phyloP scores from a whole-genome alignment of 2,113 vertebrate species.

The Lepus timidus region DNA sequence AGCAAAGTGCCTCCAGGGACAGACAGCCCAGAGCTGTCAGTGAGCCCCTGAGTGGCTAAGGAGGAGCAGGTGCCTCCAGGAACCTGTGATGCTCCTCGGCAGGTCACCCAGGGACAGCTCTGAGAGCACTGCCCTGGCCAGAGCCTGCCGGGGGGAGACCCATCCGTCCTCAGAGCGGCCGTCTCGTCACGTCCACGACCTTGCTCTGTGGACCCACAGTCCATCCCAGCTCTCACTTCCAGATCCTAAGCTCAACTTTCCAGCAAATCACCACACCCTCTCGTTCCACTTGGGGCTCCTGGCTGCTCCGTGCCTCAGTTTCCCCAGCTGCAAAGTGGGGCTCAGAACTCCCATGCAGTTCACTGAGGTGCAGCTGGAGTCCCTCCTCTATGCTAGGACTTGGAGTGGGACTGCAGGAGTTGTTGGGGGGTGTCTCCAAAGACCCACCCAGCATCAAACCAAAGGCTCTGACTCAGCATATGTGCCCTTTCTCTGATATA shows the following conservation, averaged over 20 bases:
- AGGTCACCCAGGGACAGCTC: not conserved
- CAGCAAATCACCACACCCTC: not conserved
- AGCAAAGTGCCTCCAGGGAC: not conserved
- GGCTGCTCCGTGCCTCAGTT: not conserved
- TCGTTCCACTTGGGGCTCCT: not conserved
- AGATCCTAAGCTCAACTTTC: not conserved
- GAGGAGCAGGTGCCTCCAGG: not conserved
- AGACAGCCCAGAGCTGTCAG: not conserved
- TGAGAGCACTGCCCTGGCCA: not conserved
- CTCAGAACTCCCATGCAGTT: not conserved
- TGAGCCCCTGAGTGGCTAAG: not conserved
- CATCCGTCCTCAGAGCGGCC: not conserved
- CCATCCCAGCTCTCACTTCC: not conserved
- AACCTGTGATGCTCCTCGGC: not conserved
- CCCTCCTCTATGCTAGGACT: not conserved
- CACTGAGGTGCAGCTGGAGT: not conserved
- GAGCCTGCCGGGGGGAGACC: not conserved
- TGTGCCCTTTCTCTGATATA: not conserved
- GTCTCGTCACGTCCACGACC: fast-evolving
- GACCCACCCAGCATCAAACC: not conserved
- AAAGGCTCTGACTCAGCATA: not conserved
- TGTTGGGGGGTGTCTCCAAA: not conserved
- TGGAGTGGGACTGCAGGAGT: not conserved
- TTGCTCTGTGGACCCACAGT: fast-evolving
- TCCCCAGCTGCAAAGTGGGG: not conserved